Evolutionary conservation across 2,113 vertebrate genomes (phyloP).

Genomic region (Mesembrinibis cayennensis): DNA sequence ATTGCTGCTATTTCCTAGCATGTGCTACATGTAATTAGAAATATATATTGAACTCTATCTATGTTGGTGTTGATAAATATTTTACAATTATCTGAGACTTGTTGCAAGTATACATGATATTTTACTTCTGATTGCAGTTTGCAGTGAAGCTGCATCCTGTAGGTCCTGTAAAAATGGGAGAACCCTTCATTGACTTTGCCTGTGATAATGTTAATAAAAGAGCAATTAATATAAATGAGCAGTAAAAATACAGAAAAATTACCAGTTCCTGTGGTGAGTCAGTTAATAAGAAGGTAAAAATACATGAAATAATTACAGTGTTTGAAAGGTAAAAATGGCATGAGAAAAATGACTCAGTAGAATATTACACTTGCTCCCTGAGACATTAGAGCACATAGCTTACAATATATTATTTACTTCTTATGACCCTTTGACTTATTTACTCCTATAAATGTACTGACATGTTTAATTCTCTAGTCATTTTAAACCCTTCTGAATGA

Average conservation of each 20-base stretch:
- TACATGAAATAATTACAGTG: slow-evolving; percentile 78
- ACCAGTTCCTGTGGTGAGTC: slow-evolving; percentile 72
- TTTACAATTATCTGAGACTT: slow-evolving; percentile 71
- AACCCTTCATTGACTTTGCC: slow-evolving; percentile 65
- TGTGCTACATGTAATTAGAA: slow-evolving; percentile 54
- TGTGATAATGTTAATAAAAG: slow-evolving; percentile 66
- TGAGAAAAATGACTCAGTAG: slow-evolving; percentile 72
- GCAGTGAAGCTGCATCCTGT: slow-evolving; percentile 59
- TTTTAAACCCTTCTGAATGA: background rate
- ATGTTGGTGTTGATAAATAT: slow-evolving; percentile 71
- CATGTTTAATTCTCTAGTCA: background rate
- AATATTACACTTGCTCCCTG: slow-evolving; percentile 63
- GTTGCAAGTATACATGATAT: slow-evolving; percentile 49
- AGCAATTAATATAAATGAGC: slow-evolving; percentile 75
- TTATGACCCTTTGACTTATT: background rate
- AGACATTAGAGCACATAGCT: slow-evolving; percentile 4
- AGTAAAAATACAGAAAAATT: slow-evolving; percentile 75
- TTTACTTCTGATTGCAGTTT: slow-evolving; percentile 67
- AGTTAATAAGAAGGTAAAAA: slow-evolving; percentile 79
- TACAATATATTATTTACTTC: slow-evolving; percentile 30
- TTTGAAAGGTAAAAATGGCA: slow-evolving; percentile 71
- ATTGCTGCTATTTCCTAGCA: slow-evolving; percentile 51
- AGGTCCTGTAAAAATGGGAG: slow-evolving; percentile 33
- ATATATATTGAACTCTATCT: slow-evolving; percentile 49
- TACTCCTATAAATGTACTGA: background rate